Percentiles rank a stretch among this genome's conserved stretches.
Conservation (phyloP, 2,113 vertebrate genomes). For the Dendrocopos noguchii region DNA sequence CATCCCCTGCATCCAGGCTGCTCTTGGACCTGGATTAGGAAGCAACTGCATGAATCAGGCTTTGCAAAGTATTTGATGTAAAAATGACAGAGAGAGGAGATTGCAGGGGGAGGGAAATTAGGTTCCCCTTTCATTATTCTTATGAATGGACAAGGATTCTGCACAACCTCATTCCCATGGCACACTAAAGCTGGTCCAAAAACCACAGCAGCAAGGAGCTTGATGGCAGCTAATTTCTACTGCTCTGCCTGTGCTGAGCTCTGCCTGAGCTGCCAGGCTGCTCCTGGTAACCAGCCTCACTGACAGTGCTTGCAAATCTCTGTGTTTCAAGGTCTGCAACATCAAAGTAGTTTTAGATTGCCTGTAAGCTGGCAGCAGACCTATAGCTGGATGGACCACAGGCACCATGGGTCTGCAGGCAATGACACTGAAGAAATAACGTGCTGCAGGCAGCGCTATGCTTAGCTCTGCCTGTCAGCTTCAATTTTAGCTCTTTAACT, state of each 20-base stretch:
- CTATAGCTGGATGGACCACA: background rate
- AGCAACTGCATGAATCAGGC: background rate
- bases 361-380: background rate
- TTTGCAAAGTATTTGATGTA: background rate
- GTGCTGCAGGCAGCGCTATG: background rate
- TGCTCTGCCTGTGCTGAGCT: background rate
- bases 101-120: background rate
- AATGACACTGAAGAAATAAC: background rate
- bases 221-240: background rate
- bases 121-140: background rate
- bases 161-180: accelerated
- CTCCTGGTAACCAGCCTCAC: background rate
- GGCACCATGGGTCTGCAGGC: background rate
- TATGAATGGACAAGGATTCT: background rate
- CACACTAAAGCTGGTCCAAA: background rate
- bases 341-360: background rate
- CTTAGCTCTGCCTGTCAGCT: constrained; percentile 18
- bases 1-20: background rate
- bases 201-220: background rate
- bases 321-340: background rate
- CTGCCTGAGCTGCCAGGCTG: background rate
- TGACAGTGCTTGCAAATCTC: background rate
- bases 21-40: background rate
- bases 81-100: background rate
- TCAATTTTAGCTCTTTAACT: constrained; percentile 14